Evolutionary conservation across 2,113 vertebrate genomes (phyloP), one percentile per base, ranked within the genome.

Genomic region (Pseudopodoces humilis): DNA sequence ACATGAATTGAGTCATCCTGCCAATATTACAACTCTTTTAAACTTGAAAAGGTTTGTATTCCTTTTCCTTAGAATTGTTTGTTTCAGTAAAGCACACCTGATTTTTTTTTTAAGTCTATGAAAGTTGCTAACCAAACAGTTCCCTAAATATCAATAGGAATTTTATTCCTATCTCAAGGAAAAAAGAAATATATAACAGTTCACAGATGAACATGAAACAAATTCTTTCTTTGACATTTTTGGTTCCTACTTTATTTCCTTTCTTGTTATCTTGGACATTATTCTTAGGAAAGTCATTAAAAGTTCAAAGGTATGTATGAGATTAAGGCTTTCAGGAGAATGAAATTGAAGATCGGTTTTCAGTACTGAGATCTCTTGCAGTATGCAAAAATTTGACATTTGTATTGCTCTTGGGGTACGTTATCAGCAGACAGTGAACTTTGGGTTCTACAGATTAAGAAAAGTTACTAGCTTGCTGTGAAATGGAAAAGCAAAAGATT

Each of bases 371-470:
- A 92, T 68, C 50, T 52, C 39, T 68, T 60, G n/a, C 52, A 82
- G 33, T 76, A 84, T 70, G 70, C 63, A 88, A 90, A 86, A 20
- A 64, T 65, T 37, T 94, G 77, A 89, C 84, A 93, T 95, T 94
- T 92, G 60, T 94, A 28, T 86, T 89, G 58, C 43, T 89, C 44
- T 83, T 93, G 71, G 75, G 33, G 64, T 76, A 87, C 25, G 22
- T 94, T 90, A 96, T 93, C 80, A 91, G 77, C 81, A 90, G 60
- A 92, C 17, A 70, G 81, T 83, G 83, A 97, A 94, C 65, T 92
- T 87, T 52, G 31, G 28, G n/a, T 84, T 94, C 62, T 74, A 68
- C 24, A 22, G 81, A 79, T 92, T 83, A 91, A 93, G 50, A 82
- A 68, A 86, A 81, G 67, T 95, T 94, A 53, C 67, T 74, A 77